Percentiles rank a stretch among this genome's conserved stretches.
These are phyloP conservation scores for Amphipoea oculea DNA, from an alignment of 2,888 invertebrate genomes.

Conservation along the genomic window DNA sequence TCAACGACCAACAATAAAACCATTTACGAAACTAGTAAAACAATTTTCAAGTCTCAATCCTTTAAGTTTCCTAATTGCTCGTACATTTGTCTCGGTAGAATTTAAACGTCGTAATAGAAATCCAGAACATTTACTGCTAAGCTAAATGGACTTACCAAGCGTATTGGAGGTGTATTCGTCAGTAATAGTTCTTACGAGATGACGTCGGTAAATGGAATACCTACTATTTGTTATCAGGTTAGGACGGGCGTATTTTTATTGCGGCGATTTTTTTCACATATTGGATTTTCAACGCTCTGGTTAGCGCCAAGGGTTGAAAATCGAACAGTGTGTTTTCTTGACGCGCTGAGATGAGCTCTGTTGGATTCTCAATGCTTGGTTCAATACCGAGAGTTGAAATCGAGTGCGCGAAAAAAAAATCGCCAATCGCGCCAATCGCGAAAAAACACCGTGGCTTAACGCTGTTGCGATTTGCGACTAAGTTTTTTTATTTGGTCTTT, in stretches of 20 bases:
- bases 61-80: conserved; percentile 37
- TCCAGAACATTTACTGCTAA: conserved; percentile 4
- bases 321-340: background rate
- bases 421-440: no score
- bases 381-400: background rate
- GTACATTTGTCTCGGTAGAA: conserved; percentile 41
- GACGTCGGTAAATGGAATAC: conserved; percentile 17
- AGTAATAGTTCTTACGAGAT: conserved; percentile 35
- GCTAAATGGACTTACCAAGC: conserved; percentile 25
- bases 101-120: conserved; percentile 23
- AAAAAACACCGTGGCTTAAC: background rate
- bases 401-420: background rate
- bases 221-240: background rate
- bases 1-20: conserved; percentile 8
- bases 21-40: conserved; percentile 36
- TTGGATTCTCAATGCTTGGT: background rate
- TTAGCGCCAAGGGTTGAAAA: no score
- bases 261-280: background rate
- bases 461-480: background rate
- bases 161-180: conserved; percentile 8
- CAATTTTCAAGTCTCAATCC: conserved; percentile 11
- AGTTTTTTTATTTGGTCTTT: background rate
- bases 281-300: no score
- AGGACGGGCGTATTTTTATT: background rate
- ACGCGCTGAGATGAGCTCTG: background rate